Conservation (phyloP, 2,888 invertebrate genomes). For the Volucella inanis region DNA sequence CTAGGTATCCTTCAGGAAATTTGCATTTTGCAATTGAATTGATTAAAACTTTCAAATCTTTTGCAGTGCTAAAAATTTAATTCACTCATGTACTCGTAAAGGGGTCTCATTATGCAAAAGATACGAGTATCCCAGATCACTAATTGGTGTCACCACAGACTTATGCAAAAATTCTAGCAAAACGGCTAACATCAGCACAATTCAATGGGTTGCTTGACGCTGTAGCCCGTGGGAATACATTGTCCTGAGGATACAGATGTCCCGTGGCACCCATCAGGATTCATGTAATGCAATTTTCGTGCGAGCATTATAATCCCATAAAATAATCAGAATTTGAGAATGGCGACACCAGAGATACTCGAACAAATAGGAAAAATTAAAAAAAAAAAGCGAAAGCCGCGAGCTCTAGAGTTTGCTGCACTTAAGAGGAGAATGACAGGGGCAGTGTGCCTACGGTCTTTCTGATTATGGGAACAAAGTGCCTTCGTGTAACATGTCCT, state of each 20-base stretch:
- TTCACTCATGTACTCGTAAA: slow-evolving; percentile 1
- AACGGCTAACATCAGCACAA: slow-evolving; percentile 29
- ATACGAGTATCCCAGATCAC: slow-evolving; percentile 18
- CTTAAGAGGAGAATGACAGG: neutral
- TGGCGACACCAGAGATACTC: neutral
- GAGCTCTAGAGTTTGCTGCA: neutral
- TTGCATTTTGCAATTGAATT: slow-evolving; percentile 69
- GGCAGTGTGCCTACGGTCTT: neutral
- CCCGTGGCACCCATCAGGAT: slow-evolving; percentile 43
- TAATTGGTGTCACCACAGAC: slow-evolving; percentile 14
- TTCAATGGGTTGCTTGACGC: slow-evolving; percentile 13
- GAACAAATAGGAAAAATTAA: neutral
- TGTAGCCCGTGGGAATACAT: neutral
- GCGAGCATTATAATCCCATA: slow-evolving; percentile 66
- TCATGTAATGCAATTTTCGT: slow-evolving; percentile 63
- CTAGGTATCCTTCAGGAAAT: slow-evolving; percentile 44
- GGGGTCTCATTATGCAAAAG: slow-evolving; percentile 28
- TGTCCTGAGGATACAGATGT: neutral
- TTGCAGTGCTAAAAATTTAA: slow-evolving; percentile 7
- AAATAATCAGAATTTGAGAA: slow-evolving; percentile 53
- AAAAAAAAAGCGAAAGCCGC: slow-evolving; percentile 15
- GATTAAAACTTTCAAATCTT: slow-evolving; percentile 57
- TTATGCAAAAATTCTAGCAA: slow-evolving; percentile 20
- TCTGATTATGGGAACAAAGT: slow-evolving; percentile 26
- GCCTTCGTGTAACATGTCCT: slow-evolving; percentile 71